Conservation (phyloP, 2,797 vertebrate species). For the Phoeniculus purpureus region DNA sequence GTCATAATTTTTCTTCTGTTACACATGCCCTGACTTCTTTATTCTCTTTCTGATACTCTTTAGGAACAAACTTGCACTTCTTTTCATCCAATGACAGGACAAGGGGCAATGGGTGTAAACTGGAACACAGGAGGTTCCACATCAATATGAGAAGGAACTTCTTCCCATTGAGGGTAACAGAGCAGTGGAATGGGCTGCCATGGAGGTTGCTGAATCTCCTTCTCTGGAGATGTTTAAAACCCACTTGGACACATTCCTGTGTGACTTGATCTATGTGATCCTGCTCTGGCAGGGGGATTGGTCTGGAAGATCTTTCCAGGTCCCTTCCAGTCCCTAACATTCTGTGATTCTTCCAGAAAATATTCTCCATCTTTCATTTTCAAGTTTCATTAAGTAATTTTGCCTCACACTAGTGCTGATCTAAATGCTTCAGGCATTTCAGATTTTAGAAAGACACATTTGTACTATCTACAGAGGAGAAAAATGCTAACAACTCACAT, state of each 20-base stretch:
- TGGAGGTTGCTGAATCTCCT: too few species aligned
- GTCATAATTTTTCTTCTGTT: neutral
- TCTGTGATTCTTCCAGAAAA: too few species aligned
- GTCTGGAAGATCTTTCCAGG: too few species aligned
- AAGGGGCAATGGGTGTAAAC: too few species aligned
- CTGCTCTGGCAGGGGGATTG: too few species aligned
- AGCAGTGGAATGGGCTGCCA: too few species aligned
- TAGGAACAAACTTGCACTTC: neutral
- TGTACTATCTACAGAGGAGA: neutral
- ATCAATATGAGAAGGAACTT: neutral
- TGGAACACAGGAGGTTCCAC: too few species aligned
- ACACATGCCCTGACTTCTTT: neutral
- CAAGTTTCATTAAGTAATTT: neutral
- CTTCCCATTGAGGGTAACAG: neutral
- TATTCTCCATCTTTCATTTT: neutral
- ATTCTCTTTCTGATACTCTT: neutral
- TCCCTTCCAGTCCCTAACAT: too few species aligned
- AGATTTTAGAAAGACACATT: neutral
- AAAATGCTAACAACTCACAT: neutral
- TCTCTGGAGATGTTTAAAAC: too few species aligned
- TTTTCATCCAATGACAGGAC: too few species aligned
- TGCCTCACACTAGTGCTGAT: neutral
- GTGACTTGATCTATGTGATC: too few species aligned
- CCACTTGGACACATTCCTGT: too few species aligned
- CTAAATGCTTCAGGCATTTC: neutral